Evolutionary conservation across 2,113 vertebrate genomes (phyloP).

Genomic region (Catagonus wagneri): DNA sequence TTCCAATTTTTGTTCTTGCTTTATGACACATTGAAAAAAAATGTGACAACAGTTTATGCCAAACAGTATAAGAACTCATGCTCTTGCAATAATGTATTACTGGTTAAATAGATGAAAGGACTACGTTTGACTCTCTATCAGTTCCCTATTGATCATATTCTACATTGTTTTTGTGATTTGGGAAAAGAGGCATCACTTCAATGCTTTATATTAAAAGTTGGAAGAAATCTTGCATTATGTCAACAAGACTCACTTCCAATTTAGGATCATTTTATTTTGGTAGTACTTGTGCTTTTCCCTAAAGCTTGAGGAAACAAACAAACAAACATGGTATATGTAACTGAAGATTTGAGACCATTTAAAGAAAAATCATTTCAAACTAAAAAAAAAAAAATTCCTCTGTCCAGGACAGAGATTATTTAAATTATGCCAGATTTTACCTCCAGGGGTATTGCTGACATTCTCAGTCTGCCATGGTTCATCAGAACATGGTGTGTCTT

Average conservation of each 20-base stretch:
- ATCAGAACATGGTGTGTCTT: slow-evolving; percentile 24
- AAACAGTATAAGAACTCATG: background rate
- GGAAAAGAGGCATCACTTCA: slow-evolving; percentile 46
- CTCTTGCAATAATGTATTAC: background rate
- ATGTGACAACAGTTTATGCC: background rate
- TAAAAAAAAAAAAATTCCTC: background rate
- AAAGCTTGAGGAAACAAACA: background rate
- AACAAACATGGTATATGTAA: background rate
- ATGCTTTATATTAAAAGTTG: slow-evolving; percentile 18
- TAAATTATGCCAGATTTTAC: slow-evolving; percentile 37
- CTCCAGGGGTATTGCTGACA: slow-evolving; percentile 9
- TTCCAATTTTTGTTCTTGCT: background rate
- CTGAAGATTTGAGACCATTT: slow-evolving; percentile 42
- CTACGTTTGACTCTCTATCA: background rate
- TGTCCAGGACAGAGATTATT: background rate
- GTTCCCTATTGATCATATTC: background rate
- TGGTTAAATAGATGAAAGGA: slow-evolving; percentile 6
- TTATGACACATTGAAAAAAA: background rate
- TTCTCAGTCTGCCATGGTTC: slow-evolving; percentile 32
- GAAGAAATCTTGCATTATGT: slow-evolving; percentile 49
- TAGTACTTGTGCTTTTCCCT: background rate
- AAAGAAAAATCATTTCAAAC: slow-evolving; percentile 41
- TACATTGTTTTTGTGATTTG: background rate
- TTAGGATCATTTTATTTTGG: slow-evolving; percentile 53
- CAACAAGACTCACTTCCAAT: slow-evolving; percentile 25